Evolutionary conservation across 2,797 vertebrate genomes (phyloP), one percentile per base, ranked within the genome.

Genomic region (Cetoscarus ocellatus): DNA sequence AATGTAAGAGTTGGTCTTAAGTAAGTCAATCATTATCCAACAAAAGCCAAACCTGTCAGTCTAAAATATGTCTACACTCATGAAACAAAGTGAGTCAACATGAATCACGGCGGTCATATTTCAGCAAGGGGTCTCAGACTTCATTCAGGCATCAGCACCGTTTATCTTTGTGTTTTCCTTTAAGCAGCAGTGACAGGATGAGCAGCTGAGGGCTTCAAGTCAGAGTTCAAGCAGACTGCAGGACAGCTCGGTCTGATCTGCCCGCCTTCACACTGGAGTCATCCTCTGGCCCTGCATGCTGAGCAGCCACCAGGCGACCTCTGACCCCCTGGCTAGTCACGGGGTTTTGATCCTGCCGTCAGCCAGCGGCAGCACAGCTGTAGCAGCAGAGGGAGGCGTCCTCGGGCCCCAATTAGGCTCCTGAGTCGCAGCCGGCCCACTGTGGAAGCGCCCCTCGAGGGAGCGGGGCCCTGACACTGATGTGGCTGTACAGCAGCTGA

Each of bases 401-500:
- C 90, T 85, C 59, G 7, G 83, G 89, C 88, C 80, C 89, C 91
- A 93, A 93, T 93, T 93, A 92, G 82, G 73, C 79, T 85, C 73
- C 69, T 2, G 61, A 84, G 74, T 78, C 83, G 67, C 85, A 88
- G 88, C 82, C 86, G 77, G 83, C 82, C 86, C 44, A 10, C 60
- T 48, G 27, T 18, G 36, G 83, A 83, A 75, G 76, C 57, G 57
- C 67, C 59, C 77, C 91, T 89, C 86, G 67, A 36, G 88, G 90
- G 88, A 87, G 3, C 76, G 35, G 13, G 67, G 62, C 52, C 67
- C 80, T 94, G 94, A 95, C 91, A 88, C 91, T 94, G 91, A 94
- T 93, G 85, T 81, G 85, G 90, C 86, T 78, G 83, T 90, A 93
- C 94, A 94, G 91, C 89, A 88, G 92, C 93, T 92, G 87, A 87